Percentiles rank a stretch among this genome's conserved stretches.
Evolutionary conservation across 1,140 invertebrate genomes (phyloP).

Genomic region (Eriosoma lanigerum): DNA sequence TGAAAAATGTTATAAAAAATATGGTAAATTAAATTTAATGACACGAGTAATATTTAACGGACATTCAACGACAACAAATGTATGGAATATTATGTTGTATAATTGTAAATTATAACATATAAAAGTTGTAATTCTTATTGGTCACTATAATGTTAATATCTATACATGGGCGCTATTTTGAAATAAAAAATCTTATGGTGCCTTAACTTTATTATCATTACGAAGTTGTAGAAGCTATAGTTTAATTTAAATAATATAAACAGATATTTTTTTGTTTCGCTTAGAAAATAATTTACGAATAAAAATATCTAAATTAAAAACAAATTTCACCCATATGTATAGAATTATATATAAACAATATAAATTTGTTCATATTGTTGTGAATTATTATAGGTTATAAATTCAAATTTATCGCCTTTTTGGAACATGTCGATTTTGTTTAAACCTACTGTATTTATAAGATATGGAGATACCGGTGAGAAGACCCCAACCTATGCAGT

Average conservation of each 20-base stretch:
- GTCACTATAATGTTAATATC: too few relatives aligned
- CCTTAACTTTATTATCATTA: too few relatives aligned
- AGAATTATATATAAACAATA: too few relatives aligned
- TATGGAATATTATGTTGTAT: neutral
- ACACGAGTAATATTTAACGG: conserved; percentile 8
- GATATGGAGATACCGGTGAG: neutral
- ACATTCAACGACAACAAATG: conserved; percentile 19
- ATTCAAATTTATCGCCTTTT: neutral
- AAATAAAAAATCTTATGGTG: too few relatives aligned
- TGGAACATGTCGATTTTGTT: conserved; percentile 14
- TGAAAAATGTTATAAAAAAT: conserved; percentile 21
- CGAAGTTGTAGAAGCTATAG: too few relatives aligned
- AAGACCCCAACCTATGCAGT: neutral
- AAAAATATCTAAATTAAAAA: too few relatives aligned
- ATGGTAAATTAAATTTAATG: conserved; percentile 7
- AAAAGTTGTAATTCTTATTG: too few relatives aligned
- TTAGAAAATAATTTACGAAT: too few relatives aligned
- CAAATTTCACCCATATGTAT: too few relatives aligned
- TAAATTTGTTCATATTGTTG: neutral
- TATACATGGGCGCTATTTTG: too few relatives aligned
- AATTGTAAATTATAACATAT: neutral
- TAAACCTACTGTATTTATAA: neutral
- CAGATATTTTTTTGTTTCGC: too few relatives aligned
- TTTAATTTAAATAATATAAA: too few relatives aligned
- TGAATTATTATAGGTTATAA: neutral